Evolutionary conservation across 2,113 vertebrate genomes (phyloP).

Genomic region (Cromileptes altivelis): DNA sequence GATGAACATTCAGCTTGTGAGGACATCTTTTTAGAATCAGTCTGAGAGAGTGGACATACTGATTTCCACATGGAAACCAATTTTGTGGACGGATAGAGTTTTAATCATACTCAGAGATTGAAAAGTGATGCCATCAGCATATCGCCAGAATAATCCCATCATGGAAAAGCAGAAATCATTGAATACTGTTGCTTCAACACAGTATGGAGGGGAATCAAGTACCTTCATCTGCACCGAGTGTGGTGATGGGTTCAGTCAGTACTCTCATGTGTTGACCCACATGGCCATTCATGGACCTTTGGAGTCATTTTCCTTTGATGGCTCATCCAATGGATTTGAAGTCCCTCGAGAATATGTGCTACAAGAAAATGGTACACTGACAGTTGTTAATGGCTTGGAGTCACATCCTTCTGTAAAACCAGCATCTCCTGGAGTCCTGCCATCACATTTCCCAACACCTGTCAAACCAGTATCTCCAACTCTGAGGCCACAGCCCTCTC

Average conservation of each 20-base stretch:
- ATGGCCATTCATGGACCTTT: conserved; percentile 84
- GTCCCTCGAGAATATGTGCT: conserved; percentile 84
- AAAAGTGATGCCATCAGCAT: conserved; percentile 73
- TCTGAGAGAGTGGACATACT: conserved; percentile 5
- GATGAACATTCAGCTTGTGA: conserved; percentile 21
- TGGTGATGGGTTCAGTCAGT: conserved; percentile 86
- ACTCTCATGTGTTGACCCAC: conserved; percentile 80
- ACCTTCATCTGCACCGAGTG: conserved; percentile 87
- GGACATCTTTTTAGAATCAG: conserved; percentile 15
- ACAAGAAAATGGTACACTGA: conserved; percentile 87
- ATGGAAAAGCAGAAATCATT: conserved; percentile 80
- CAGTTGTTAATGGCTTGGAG: conserved; percentile 78
- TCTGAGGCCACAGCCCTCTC: conserved; percentile 29
- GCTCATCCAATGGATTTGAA: conserved; percentile 82
- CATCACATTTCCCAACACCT: conserved; percentile 61
- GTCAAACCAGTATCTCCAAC: conserved; percentile 65
- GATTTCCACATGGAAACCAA: conserved; percentile 33
- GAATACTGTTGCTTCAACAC: conserved; percentile 60
- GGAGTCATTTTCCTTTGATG: conserved; percentile 82
- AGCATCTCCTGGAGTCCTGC: conserved; percentile 68
- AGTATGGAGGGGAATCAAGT: conserved; percentile 68
- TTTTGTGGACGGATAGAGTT: conserved; percentile 30
- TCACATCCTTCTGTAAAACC: conserved; percentile 71
- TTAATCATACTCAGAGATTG: neutral
- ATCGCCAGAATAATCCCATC: conserved; percentile 59